Evolutionary conservation across 2,888 invertebrate genomes (phyloP), one percentile per base, ranked within the genome.

Genomic region (Caprella mutica): DNA sequence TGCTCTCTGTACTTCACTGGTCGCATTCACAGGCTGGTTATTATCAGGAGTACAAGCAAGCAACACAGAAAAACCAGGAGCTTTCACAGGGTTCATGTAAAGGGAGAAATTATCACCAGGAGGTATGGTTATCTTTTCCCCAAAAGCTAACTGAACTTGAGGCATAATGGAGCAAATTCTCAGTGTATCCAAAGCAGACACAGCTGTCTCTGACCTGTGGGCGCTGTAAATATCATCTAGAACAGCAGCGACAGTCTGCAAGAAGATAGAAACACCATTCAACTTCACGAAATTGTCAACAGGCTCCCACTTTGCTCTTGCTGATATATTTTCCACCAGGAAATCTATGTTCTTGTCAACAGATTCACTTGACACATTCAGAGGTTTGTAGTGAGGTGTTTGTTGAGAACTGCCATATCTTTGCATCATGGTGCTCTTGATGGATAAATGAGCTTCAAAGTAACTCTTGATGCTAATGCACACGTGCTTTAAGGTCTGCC

Each of bases 161-260:
- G 93, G 92, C 70, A 89, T 83, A 19, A 93, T 85, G 60, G 89
- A 86, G 70, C 92, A 92, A 39, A 94, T 86, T 0, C 87, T 85
- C 40, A 97, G 77, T 35, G 90, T 89, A 72, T 96, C 94, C 59
- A 78, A 72, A 2, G 86, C 86, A 52, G 84, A 83, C 38, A 84
- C 77, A 2, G 88, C 83, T 1, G 87, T 87, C 72, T 91, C 90
- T 4, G 84, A 83, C 66, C 84, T 40, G 38, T 52, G 48, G 2
- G 58, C 52, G 24, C 58, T 58, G 46, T 55, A 55, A 6, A 56
- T 48, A 27, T 64, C 57, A 39, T 52, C 60, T 12, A 64, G 56
- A 17, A 64, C 60, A 46, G 58, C 54, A 8, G 64, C 58, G 23
- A 94, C 85, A 4, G 94, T 85, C 71, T 87, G 85, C 27, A 48